These are phyloP conservation scores for Cephus cinctus DNA, from an alignment of 1,140 invertebrate genomes.

Conservation along the genomic window DNA sequence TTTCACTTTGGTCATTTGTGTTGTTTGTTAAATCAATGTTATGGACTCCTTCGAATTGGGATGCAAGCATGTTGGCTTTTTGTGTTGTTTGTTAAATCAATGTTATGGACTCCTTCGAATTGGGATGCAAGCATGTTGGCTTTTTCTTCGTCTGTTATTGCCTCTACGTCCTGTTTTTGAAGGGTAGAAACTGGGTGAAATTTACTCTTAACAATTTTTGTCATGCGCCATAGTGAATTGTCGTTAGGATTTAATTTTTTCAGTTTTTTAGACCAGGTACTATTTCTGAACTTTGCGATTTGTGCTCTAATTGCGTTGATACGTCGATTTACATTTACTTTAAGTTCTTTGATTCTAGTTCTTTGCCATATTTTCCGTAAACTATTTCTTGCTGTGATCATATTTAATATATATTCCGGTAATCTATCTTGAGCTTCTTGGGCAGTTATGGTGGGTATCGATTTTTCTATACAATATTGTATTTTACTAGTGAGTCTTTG, in stretches of 20 bases:
- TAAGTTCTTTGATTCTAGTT: neutral
- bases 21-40: too few relatives aligned
- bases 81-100: conserved; percentile 5
- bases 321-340: neutral
- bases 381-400: neutral
- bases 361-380: conserved; percentile 5
- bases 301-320: conserved; percentile 1
- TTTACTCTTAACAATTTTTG: conserved; percentile 10
- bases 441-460: neutral
- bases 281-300: conserved; percentile 8
- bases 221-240: conserved; percentile 13
- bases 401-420: neutral
- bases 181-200: conserved; percentile 8
- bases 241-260: conserved; percentile 11
- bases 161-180: neutral
- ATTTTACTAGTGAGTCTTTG: too few relatives aligned
- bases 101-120: conserved; percentile 11
- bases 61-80: too few relatives aligned
- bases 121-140: conserved; percentile 10
- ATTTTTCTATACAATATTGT: too few relatives aligned
- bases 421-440: neutral
- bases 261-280: conserved; percentile 2
- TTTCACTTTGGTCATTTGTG: too few relatives aligned
- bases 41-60: too few relatives aligned
- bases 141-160: conserved; percentile 8